phyloP scores from a whole-genome alignment of 1,140 invertebrate species.

The Nasonia longicornis region DNA sequence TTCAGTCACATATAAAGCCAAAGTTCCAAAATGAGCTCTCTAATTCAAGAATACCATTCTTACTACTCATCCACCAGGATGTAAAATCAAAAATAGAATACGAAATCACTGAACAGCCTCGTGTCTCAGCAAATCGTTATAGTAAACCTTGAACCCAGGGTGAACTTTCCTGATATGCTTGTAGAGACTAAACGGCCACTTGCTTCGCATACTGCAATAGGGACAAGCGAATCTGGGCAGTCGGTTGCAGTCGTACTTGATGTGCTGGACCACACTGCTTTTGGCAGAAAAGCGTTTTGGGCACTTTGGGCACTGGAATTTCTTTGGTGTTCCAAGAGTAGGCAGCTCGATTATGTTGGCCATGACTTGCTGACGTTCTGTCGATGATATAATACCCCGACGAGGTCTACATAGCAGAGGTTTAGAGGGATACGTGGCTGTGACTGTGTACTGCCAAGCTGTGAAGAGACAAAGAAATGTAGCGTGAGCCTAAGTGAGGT shows the following conservation, averaged over 20 bases:
- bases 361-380: background rate
- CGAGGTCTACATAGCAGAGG: background rate
- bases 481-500: too few species aligned
- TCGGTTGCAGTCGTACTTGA: slow-evolving; percentile 42
- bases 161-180: slow-evolving; percentile 36
- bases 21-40: too few species aligned
- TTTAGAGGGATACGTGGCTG: background rate
- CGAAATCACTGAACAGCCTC: background rate
- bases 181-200: slow-evolving; percentile 39
- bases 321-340: slow-evolving; percentile 4
- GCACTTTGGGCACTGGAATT: slow-evolving; percentile 39
- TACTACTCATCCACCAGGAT: too few species aligned
- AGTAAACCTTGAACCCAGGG: slow-evolving; percentile 1
- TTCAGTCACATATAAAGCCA: too few species aligned
- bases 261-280: slow-evolving; percentile 41
- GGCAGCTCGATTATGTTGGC: slow-evolving; percentile 17
- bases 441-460: background rate
- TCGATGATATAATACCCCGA: background rate
- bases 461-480: background rate
- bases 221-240: slow-evolving; percentile 39
- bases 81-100: too few species aligned
- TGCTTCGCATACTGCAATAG: slow-evolving; percentile 35
- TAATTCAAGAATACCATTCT: too few species aligned
- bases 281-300: slow-evolving; percentile 35
- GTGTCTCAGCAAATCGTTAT: background rate